These are phyloP conservation scores for Rhineura floridana DNA, from an alignment of 2,113 vertebrate species.

Conservation along the genomic window DNA sequence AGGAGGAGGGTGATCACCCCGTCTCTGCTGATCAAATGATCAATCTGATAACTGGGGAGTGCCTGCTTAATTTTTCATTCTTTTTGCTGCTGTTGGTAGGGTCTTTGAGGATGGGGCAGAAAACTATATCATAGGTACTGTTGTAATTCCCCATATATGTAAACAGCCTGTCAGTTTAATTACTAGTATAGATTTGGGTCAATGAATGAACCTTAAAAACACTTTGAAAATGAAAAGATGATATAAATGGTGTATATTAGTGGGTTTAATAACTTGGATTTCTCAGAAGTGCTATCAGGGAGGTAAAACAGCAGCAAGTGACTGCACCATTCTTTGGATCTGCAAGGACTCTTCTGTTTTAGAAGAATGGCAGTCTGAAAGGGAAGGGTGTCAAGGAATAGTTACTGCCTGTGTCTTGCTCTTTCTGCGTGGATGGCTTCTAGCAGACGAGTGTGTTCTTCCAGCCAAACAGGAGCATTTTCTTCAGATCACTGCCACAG, in stretches of 20 bases:
- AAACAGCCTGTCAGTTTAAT: conserved; percentile 54
- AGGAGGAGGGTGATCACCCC: too few species aligned
- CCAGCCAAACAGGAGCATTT: conserved; percentile 1
- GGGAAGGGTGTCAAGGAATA: not conserved
- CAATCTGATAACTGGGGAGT: too few species aligned
- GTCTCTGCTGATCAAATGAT: too few species aligned
- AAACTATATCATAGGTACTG: not conserved
- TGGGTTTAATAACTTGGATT: conserved; percentile 38
- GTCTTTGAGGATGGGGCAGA: too few species aligned
- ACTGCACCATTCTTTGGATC: conserved; percentile 1
- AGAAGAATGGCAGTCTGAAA: not conserved
- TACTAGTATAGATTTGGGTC: conserved; percentile 50
- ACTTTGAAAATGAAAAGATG: conserved; percentile 60
- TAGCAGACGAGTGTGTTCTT: not conserved
- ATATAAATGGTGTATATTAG: conserved; percentile 44
- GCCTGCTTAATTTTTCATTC: too few species aligned
- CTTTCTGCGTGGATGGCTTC: not conserved
- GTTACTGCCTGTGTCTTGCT: not conserved
- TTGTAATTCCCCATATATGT: conserved; percentile 22
- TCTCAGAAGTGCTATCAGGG: conserved; percentile 17
- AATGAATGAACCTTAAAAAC: conserved; percentile 50
- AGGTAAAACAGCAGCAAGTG: not conserved
- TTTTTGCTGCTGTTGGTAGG: too few species aligned
- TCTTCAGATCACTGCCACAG: fast-evolving
- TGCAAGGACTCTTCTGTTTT: not conserved